Evolutionary conservation across 2,888 invertebrate species (phyloP).

Genomic region (Calameuta idolon): DNA sequence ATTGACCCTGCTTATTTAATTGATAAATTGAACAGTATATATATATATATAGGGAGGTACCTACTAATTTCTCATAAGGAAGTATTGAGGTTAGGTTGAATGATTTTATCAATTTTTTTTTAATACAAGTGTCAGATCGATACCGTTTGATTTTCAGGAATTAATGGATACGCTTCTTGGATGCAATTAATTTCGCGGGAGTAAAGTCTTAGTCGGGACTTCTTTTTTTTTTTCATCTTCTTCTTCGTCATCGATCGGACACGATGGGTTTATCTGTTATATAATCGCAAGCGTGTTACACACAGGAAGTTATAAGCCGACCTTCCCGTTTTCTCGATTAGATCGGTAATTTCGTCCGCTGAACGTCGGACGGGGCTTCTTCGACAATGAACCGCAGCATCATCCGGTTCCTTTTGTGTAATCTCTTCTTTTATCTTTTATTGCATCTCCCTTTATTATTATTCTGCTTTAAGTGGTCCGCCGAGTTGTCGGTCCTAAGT

Average conservation of each 20-base stretch:
- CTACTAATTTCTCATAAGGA: not conserved
- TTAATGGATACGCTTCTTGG: too few species aligned
- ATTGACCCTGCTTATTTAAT: not conserved
- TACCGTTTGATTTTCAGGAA: too few species aligned
- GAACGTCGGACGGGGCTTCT: not conserved
- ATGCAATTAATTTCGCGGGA: too few species aligned
- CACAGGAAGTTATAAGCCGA: slow-evolving; percentile 29
- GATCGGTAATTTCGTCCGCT: slow-evolving; percentile 34
- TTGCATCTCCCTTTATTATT: slow-evolving; percentile 29
- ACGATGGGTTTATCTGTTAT: not conserved
- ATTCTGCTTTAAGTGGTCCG: slow-evolving; percentile 4
- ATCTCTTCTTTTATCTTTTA: slow-evolving; percentile 36
- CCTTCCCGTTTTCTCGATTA: slow-evolving; percentile 30
- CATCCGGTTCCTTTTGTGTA: slow-evolving; percentile 41
- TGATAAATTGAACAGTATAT: not conserved
- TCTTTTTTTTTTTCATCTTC: too few species aligned
- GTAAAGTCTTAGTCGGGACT: too few species aligned
- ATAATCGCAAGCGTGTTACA: not conserved
- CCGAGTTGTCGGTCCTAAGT: too few species aligned
- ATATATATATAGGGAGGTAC: not conserved
- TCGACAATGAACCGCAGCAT: slow-evolving; percentile 41
- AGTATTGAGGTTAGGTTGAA: too few species aligned
- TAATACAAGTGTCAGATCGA: too few species aligned
- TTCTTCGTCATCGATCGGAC: not conserved
- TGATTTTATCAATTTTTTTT: too few species aligned